These are phyloP conservation scores for Alosa alosa DNA, from an alignment of 2,113 vertebrate genomes.

Conservation along the genomic window DNA sequence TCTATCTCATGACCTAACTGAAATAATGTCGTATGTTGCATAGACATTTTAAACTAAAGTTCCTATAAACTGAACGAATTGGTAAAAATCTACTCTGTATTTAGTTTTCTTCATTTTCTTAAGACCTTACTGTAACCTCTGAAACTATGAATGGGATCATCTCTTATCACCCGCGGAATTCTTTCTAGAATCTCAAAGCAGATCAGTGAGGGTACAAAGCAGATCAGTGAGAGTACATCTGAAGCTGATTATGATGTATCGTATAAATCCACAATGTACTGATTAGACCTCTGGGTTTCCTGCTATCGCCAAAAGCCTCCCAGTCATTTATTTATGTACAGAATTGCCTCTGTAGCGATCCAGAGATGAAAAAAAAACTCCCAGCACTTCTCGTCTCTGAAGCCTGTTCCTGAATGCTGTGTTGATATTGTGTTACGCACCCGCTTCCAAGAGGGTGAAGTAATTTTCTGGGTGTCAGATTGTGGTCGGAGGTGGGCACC, in stretches of 20 bases:
- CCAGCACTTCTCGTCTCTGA: slow-evolving; percentile 64
- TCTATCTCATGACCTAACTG: background rate
- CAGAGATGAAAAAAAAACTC: slow-evolving; percentile 66
- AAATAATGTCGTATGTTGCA: background rate
- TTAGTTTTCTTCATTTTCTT: background rate
- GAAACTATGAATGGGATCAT: slow-evolving; percentile 26
- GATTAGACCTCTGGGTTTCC: background rate
- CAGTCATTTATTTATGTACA: slow-evolving; percentile 59
- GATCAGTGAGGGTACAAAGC: background rate
- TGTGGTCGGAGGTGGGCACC: slow-evolving; percentile 61
- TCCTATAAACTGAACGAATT: background rate
- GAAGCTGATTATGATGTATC: background rate
- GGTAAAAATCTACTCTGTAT: background rate
- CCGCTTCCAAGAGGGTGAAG: slow-evolving; percentile 63
- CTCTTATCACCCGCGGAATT: slow-evolving; percentile 40
- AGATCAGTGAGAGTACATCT: background rate
- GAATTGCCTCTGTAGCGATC: slow-evolving; percentile 53
- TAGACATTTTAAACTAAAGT: background rate
- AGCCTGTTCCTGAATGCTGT: slow-evolving; percentile 59
- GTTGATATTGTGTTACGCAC: slow-evolving; percentile 66
- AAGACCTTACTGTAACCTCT: background rate
- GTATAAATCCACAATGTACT: background rate
- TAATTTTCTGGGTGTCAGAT: slow-evolving; percentile 71
- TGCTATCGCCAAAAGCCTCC: slow-evolving; percentile 29
- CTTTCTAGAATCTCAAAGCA: background rate